Evolutionary conservation across 2,888 invertebrate genomes (phyloP).

Genomic region (Heliconius sara): DNA sequence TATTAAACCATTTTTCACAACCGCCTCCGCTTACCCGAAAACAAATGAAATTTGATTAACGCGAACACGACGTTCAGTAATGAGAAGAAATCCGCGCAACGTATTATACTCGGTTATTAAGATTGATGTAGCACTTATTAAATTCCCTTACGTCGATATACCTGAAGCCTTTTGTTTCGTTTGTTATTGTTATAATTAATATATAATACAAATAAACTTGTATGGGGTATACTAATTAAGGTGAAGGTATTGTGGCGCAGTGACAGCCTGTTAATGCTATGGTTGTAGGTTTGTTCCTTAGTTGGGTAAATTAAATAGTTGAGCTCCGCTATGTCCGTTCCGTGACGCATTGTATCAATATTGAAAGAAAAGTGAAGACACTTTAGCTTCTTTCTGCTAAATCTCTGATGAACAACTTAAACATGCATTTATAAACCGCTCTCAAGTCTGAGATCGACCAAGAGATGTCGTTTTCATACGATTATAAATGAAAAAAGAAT

Average conservation of each 20-base stretch:
- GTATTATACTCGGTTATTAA: conserved; percentile 38
- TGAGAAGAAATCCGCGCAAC: conserved; percentile 43
- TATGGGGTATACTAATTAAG: background rate
- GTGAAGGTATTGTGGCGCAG: background rate
- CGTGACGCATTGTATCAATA: too few relatives aligned
- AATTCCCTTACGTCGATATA: conserved; percentile 46
- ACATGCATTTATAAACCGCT: too few relatives aligned
- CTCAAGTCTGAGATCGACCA: too few relatives aligned
- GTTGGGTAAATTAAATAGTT: too few relatives aligned
- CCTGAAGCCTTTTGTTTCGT: conserved; percentile 41
- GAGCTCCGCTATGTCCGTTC: too few relatives aligned
- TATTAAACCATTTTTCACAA: conserved; percentile 11
- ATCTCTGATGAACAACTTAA: too few relatives aligned
- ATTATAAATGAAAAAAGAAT: too few relatives aligned
- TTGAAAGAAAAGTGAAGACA: too few relatives aligned
- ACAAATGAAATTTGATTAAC: conserved; percentile 35
- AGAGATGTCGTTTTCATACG: too few relatives aligned
- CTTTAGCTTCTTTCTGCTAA: too few relatives aligned
- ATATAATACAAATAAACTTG: conserved; percentile 37
- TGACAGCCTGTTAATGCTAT: background rate
- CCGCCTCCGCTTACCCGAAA: conserved; percentile 17
- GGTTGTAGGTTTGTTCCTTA: too few relatives aligned
- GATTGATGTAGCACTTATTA: conserved; percentile 48
- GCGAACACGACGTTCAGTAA: conserved; percentile 36
- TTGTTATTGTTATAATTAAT: conserved; percentile 48